Base-by-base conservation (phyloP, 2,797 vertebrate species). In the Sebastes flavidus region DNA sequence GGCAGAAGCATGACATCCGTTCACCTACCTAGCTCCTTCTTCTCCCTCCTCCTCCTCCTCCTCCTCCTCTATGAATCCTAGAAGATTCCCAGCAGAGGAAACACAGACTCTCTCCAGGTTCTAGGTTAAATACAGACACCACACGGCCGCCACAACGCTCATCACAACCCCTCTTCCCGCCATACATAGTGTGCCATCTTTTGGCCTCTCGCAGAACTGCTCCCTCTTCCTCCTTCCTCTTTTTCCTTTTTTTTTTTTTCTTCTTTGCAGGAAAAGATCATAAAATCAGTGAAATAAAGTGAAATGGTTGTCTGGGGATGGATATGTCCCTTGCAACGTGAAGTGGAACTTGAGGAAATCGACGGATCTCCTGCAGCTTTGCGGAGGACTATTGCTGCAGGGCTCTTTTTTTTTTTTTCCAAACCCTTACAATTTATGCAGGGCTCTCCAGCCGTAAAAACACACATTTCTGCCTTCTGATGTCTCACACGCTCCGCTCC, bases 111-210 rank as follows among this genome's bases (percentile, higher is more conserved):
- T 94, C 89, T 94, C 85, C 92, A 94, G 92, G 93, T 91, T 93
- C 90, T 86, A 84, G 93, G 93, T 94, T 95, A 92, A 93, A 93
- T 84, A 94, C 93, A 92, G 91, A 89, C 91, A 81, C 87, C 87
- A 86, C 85, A 84, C 76, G 81, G 73, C 72, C 82, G 36, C 87
- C 84, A 61, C 85, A 75, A 75, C 67, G 32, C 75, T 87, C 82
- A 52, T 77, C 85, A 11, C 59, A 78, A 2, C 32, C 54, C 54
- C 9, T 84, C 77, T 11, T 91, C 91, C 74, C 25, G 20, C 89
- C 91, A 91, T 93, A 89, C 92, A 91, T 91, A 94, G 94, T 94
- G 89, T 93, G 94, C 95, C 95, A 96, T 94, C 95, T 96, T 92
- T 92, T 95, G 95, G 94, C 75, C 14, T 55, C 69, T 78, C 42